Conservation (phyloP, 2,797 vertebrate species). For the Typhlichthys subterraneus region DNA sequence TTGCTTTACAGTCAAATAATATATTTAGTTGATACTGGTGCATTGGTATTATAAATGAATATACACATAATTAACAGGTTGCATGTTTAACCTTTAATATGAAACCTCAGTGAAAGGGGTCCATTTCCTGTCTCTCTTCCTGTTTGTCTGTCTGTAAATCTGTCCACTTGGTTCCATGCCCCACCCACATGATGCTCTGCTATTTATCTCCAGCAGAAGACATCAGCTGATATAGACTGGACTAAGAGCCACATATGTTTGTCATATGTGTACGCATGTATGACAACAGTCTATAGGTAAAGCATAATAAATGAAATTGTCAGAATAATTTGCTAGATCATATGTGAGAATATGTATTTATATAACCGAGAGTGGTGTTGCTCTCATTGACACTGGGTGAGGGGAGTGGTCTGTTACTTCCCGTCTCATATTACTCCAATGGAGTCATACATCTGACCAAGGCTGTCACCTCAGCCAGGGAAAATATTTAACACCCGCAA, state of each 20-base stretch:
- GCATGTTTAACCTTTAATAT: neutral
- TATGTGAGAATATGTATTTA: neutral
- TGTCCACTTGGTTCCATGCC: neutral
- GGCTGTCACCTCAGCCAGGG: slow-evolving; percentile 15
- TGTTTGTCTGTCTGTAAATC: neutral
- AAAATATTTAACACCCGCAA: slow-evolving; percentile 48
- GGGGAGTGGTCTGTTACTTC: slow-evolving; percentile 41
- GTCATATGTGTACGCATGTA: slow-evolving; percentile 41
- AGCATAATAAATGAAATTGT: slow-evolving; percentile 19
- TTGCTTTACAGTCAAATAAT: no score
- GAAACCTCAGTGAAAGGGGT: no score
- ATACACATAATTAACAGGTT: neutral
- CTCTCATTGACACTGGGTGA: slow-evolving; percentile 18
- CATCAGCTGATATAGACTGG: slow-evolving; percentile 51
- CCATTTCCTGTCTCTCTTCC: neutral
- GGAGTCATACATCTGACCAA: slow-evolving; percentile 52
- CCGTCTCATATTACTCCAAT: slow-evolving; percentile 54
- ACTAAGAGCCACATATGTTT: neutral
- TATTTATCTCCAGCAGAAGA: slow-evolving; percentile 53
- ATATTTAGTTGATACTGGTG: no score
- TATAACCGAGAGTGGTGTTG: neutral
- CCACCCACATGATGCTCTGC: slow-evolving; percentile 7
- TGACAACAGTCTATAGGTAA: slow-evolving; percentile 24
- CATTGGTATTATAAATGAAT: no score
- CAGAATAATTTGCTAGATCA: slow-evolving; percentile 32